Evolutionary conservation across 2,888 invertebrate genomes (phyloP), one percentile per base, ranked within the genome.

Genomic region (Yponomeuta cagnagella): DNA sequence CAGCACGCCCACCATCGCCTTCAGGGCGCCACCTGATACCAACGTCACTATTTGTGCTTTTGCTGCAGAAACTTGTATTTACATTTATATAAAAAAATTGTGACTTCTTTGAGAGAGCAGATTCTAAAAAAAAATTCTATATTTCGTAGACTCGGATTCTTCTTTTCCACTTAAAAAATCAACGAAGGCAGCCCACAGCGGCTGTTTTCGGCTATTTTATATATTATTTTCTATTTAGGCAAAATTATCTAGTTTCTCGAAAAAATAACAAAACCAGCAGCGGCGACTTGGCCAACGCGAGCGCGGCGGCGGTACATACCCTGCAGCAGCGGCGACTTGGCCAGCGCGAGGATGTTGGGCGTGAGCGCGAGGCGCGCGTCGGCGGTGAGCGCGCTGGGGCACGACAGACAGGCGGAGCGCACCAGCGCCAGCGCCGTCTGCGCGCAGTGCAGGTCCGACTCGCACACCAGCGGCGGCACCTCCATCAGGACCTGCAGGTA

Each of bases 381-480:
- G 74, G 94, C 93, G 72, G 95, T 94, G 76, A 98, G 90, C 69
- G 97, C 97, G 75, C 94, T 93, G 10, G 97, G 96, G 82, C 97
- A 96, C 67, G 95, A 93, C 74, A 94, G 93, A 70, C 97, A 97
- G 64, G 97, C 96, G 70, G 97, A 95, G 74, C 97, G 97, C 71
- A 98, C 93, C 70, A 98, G 92, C 71, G 95, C 94, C 73, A 98
- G 93, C 37, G 97, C 97, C 79, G 97, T 94, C 90, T 99, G 99
- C 69, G 99, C 98, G 77, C 99, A 98, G 88, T 99, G 98, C 74
- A 99, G 93, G 92, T 99, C 99, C 66, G 96, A 94, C 88, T 99
- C 99, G 79, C 95, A 97, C 75, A 99, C 94, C 70, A 99, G 92
- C 12, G 97, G 95, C 10, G 98, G 98, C 78, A 99, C 93, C 88